These are phyloP conservation scores for Hylomyscus alleni DNA, from an alignment of 2,797 vertebrate genomes.

Conservation along the genomic window DNA sequence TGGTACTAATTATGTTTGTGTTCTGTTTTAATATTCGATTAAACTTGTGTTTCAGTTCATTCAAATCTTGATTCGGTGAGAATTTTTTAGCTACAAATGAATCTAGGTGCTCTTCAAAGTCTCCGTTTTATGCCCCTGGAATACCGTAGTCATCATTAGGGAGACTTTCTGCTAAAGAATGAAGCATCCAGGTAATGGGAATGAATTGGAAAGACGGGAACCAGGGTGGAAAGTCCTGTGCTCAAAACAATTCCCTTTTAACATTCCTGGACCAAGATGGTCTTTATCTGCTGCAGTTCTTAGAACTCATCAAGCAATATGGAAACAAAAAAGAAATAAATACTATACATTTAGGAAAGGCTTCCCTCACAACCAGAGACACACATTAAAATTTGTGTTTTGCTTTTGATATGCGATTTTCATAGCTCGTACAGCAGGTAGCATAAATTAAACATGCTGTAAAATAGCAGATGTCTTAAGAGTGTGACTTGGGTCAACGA, in stretches of 20 bases:
- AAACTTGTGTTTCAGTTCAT: slow-evolving; percentile 46
- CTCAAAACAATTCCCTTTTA: slow-evolving; percentile 35
- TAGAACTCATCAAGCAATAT: background rate
- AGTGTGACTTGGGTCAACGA: background rate
- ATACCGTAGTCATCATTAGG: slow-evolving; percentile 41
- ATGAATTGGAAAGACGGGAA: background rate
- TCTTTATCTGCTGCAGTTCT: background rate
- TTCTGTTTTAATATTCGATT: slow-evolving; percentile 37
- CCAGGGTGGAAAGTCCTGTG: background rate
- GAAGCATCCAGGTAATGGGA: slow-evolving; percentile 15
- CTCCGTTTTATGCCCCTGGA: slow-evolving; percentile 12
- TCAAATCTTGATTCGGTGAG: background rate
- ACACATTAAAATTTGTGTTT: slow-evolving; percentile 2
- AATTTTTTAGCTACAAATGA: slow-evolving; percentile 52
- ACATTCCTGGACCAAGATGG: background rate
- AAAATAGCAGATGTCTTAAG: background rate
- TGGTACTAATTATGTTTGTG: slow-evolving; percentile 40
- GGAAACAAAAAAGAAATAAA: background rate
- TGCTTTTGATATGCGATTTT: background rate
- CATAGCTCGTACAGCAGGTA: background rate
- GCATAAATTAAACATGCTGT: background rate
- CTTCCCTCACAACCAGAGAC: background rate
- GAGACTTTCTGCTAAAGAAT: slow-evolving; percentile 17
- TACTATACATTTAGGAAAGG: background rate
- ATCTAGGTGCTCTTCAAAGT: background rate